Conservation (phyloP, 2,888 invertebrate species). For the Heliconius sara region DNA sequence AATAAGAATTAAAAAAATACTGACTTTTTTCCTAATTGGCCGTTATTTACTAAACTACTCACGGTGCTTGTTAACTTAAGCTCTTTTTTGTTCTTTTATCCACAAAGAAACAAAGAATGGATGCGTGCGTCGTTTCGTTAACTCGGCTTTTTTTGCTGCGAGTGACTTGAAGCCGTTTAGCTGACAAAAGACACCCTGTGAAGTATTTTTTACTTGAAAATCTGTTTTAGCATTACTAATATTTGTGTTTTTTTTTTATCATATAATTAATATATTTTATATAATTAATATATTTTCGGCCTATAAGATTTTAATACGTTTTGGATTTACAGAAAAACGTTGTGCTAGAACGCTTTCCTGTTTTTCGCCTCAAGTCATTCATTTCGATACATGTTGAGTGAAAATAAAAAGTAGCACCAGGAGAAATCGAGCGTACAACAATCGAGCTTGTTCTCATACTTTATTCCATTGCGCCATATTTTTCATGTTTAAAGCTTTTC, state of each 20-base stretch:
- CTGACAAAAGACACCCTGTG: constrained; percentile 22
- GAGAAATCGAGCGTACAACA: not conserved
- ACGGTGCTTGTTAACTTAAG: constrained; percentile 13
- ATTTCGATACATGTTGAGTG: not conserved
- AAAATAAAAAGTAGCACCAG: not conserved
- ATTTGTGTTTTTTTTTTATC: not conserved
- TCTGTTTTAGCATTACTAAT: constrained; percentile 1
- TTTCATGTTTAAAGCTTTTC: not conserved
- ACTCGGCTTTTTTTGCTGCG: constrained; percentile 16
- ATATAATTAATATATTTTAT: not conserved
- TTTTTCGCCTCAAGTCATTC: not conserved
- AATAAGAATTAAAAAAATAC: not conserved
- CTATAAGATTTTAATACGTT: too few species aligned
- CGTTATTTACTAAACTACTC: constrained; percentile 2
- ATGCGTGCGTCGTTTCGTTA: constrained; percentile 28
- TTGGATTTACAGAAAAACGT: too few species aligned
- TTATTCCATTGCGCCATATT: not conserved
- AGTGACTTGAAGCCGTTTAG: constrained; percentile 24
- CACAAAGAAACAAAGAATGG: constrained; percentile 24
- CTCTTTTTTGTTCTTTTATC: constrained; percentile 25
- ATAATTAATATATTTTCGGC: not conserved
- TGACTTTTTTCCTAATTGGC: constrained; percentile 4
- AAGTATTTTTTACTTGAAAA: constrained; percentile 9
- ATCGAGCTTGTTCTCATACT: not conserved
- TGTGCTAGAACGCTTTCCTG: too few species aligned